Conservation (phyloP, 2,797 vertebrate genomes). For the Malurus leucopterus region DNA sequence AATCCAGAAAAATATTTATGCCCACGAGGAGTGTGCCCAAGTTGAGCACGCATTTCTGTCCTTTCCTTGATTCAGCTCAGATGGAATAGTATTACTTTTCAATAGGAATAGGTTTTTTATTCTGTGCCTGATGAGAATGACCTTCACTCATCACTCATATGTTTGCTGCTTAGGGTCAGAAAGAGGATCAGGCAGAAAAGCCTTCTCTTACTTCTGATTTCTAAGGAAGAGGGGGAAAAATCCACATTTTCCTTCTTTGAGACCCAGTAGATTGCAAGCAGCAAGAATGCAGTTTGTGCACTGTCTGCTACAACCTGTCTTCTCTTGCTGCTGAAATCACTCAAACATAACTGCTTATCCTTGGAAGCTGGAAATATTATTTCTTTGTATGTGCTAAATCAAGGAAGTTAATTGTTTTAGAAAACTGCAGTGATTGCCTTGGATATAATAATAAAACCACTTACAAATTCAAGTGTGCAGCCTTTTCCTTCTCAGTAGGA, state of each 20-base stretch:
- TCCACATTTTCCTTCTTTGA: background rate
- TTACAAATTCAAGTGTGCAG: background rate
- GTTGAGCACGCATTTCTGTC: background rate
- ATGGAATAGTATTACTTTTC: background rate
- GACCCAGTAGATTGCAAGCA: background rate
- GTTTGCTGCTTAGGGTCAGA: background rate
- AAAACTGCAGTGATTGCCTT: background rate
- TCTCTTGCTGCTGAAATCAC: background rate
- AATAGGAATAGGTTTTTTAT: constrained; percentile 3
- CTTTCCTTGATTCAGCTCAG: background rate
- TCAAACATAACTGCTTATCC: background rate
- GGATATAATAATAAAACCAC: background rate
- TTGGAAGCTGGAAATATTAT: background rate
- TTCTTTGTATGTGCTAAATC: background rate
- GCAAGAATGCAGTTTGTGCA: background rate
- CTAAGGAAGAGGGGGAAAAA: background rate
- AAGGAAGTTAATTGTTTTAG: background rate
- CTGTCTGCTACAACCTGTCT: background rate
- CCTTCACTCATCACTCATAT: background rate
- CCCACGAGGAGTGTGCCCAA: background rate
- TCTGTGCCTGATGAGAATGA: background rate
- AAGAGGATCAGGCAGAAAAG: background rate
- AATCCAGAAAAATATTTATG: background rate
- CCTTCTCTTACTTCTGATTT: background rate
- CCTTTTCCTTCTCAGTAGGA: background rate